Conservation (phyloP, 2,888 invertebrate genomes). For the Anthophora plumipes region DNA sequence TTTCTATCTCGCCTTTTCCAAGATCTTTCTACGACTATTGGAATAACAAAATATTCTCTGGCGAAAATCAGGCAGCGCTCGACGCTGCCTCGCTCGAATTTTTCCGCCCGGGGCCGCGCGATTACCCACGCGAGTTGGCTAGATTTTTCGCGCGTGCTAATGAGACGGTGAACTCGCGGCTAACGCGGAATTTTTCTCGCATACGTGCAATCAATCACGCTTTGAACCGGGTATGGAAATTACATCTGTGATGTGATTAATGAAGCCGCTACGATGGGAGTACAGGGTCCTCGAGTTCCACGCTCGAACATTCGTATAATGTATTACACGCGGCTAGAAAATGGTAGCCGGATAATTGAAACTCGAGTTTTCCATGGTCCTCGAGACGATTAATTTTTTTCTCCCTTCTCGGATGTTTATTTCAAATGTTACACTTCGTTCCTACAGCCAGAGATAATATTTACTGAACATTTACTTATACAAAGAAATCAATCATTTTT, state of each 20-base stretch:
- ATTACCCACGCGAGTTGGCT: not conserved
- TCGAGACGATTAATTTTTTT: slow-evolving; percentile 12
- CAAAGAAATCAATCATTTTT: too few relatives aligned
- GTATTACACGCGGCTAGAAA: slow-evolving; percentile 45
- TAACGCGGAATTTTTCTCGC: slow-evolving; percentile 55
- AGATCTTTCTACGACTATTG: too few relatives aligned
- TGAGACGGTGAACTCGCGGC: slow-evolving; percentile 52
- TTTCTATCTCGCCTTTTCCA: too few relatives aligned
- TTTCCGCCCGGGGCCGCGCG: not conserved
- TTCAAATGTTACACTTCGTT: too few relatives aligned
- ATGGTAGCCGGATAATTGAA: slow-evolving; percentile 51
- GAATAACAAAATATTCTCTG: too few relatives aligned
- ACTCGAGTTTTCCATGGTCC: slow-evolving; percentile 29
- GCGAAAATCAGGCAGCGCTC: not conserved
- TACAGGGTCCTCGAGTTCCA: slow-evolving; percentile 41
- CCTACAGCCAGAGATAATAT: too few relatives aligned
- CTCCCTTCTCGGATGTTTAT: not conserved
- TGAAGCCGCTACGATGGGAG: slow-evolving; percentile 48
- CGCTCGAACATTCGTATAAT: slow-evolving; percentile 53
- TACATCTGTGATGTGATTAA: slow-evolving; percentile 64
- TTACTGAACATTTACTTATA: too few relatives aligned
- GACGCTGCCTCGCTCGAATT: not conserved
- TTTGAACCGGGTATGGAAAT: slow-evolving; percentile 64
- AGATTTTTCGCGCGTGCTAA: slow-evolving; percentile 41
- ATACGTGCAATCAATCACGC: slow-evolving; percentile 57